Percentiles rank a stretch among this genome's conserved stretches.
These are phyloP conservation scores for Syndactyla subalaris DNA, from an alignment of 2,797 vertebrate species.

Conservation along the genomic window DNA sequence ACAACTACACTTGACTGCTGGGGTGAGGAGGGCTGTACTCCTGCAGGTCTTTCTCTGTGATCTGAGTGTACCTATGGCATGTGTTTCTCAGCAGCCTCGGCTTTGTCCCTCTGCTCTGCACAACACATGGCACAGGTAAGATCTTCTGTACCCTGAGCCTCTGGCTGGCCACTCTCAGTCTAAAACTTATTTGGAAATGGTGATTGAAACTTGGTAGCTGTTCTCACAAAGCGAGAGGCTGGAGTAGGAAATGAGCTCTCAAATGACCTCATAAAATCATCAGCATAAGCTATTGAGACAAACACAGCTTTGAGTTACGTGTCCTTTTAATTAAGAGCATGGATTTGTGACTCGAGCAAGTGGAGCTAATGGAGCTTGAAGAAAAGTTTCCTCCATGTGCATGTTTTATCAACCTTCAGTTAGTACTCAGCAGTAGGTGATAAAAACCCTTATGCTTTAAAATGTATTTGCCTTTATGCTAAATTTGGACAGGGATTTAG, in stretches of 20 bases:
- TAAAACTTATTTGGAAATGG: neutral
- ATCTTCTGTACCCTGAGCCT: neutral
- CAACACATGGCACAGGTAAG: neutral
- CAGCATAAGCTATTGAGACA: neutral
- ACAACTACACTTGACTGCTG: neutral
- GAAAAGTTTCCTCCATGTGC: neutral
- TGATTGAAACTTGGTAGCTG: neutral
- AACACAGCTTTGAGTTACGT: neutral
- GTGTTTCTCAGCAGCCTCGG: neutral
- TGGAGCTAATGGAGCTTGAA: neutral
- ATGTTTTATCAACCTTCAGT: neutral
- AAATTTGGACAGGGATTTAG: neutral
- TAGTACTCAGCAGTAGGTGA: neutral
- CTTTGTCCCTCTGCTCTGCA: neutral
- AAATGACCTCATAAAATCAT: neutral
- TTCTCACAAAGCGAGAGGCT: neutral
- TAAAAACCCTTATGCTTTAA: neutral
- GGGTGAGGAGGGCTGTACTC: neutral
- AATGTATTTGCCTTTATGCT: neutral
- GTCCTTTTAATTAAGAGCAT: neutral
- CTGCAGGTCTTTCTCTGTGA: neutral
- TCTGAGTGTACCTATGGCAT: neutral
- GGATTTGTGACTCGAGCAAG: neutral
- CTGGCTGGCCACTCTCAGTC: neutral
- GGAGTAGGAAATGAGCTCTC: neutral